Conservation (phyloP, 37 sponge, comb jelly and placozoan genomes). For the Tethya wilhelma region DNA sequence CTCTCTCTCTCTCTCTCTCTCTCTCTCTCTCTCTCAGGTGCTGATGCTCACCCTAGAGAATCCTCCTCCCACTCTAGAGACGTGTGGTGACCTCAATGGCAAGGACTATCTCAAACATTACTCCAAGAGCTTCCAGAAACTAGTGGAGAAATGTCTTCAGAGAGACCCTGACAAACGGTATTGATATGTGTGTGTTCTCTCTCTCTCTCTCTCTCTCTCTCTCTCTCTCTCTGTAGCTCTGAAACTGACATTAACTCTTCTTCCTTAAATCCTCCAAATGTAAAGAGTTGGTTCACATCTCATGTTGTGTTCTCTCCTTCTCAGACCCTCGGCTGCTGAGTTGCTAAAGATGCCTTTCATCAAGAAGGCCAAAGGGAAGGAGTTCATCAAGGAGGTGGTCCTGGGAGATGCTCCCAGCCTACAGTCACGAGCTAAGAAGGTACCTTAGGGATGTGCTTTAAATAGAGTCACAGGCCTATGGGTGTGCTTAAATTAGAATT, state of each 20-base stretch:
- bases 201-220: too few relatives aligned
- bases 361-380: slow-evolving; percentile 93
- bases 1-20: slow-evolving; percentile 7
- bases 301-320: too few relatives aligned
- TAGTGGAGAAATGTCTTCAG: slow-evolving; percentile 90
- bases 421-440: slow-evolving; percentile 68
- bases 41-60: slow-evolving; percentile 96
- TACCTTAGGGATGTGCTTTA: slow-evolving; percentile 1
- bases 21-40: slow-evolving; percentile 46
- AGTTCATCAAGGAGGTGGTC: slow-evolving; percentile 73
- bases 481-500: too few relatives aligned
- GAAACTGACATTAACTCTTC: too few relatives aligned
- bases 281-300: background rate
- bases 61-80: slow-evolving; percentile 96
- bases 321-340: slow-evolving; percentile 84
- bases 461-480: too few relatives aligned
- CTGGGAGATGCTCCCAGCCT: slow-evolving; percentile 62
- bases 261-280: background rate
- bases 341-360: slow-evolving; percentile 91
- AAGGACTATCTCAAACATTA: slow-evolving; percentile 90
- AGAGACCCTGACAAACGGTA: slow-evolving; percentile 87
- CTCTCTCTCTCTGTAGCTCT: too few relatives aligned
- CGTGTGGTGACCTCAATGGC: slow-evolving; percentile 76
- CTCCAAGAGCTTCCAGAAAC: slow-evolving; percentile 89
- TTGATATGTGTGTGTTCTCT: background rate